Conservation (phyloP, 2,888 invertebrate genomes). For the Suillia variegata region DNA sequence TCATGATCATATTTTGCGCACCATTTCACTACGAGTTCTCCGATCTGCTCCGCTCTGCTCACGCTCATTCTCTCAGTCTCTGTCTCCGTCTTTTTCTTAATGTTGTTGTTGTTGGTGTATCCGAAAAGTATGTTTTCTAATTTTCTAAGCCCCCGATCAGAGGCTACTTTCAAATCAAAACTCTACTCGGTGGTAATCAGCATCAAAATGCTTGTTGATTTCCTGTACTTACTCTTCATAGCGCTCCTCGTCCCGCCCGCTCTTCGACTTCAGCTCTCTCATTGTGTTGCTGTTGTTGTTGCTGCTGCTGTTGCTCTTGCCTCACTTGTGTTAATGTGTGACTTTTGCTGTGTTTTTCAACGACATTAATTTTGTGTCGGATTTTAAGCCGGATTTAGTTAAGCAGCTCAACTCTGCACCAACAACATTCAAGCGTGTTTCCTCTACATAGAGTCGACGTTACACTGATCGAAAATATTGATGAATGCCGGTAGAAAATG, state of each 20-base stretch:
- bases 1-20: conserved; percentile 17
- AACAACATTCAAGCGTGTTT: conserved; percentile 37
- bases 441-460: conserved; percentile 23
- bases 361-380: conserved; percentile 59
- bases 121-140: conserved; percentile 10
- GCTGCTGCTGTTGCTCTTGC: not conserved
- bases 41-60: not conserved
- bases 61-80: too few relatives aligned
- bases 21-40: conserved; percentile 4
- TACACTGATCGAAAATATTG: too few relatives aligned
- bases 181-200: conserved; percentile 34
- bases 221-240: conserved; percentile 3
- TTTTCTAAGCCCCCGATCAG: conserved; percentile 19
- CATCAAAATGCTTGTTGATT: conserved; percentile 14
- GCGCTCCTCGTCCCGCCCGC: conserved; percentile 5
- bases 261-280: not conserved
- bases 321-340: conserved; percentile 49
- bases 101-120: too few relatives aligned
- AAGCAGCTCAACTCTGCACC: conserved; percentile 57
- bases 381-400: conserved; percentile 62
- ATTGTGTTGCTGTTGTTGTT: not conserved
- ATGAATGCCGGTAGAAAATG: too few relatives aligned
- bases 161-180: conserved; percentile 12
- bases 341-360: conserved; percentile 54
- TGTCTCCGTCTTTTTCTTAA: too few relatives aligned